A percentile compares a stretch with the other conserved stretches of the same genome.
Conservation (phyloP, 2,797 vertebrate species). For the Sebastolobus altivelis region DNA sequence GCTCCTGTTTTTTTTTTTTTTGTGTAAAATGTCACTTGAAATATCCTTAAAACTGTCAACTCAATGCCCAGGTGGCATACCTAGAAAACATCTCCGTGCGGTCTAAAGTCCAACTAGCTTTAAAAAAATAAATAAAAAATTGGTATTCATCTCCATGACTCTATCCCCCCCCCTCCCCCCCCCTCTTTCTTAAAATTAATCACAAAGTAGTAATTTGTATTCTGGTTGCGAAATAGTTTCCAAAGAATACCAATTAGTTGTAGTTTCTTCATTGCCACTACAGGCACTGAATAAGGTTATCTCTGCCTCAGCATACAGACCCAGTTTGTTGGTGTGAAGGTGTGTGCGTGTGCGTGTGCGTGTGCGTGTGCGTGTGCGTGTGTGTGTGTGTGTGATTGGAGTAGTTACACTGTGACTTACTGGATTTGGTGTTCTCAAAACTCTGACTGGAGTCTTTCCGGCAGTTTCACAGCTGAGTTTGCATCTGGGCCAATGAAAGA, state of each 20-base stretch:
- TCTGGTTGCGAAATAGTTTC: slow-evolving; percentile 9
- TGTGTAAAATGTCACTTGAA: neutral
- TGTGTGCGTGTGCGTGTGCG: neutral
- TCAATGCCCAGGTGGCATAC: neutral
- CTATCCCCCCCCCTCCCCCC: no score
- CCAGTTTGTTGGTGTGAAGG: neutral
- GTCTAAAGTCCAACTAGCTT: neutral
- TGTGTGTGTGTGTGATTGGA: neutral
- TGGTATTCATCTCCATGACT: neutral
- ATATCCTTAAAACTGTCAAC: neutral
- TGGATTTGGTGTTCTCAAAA: slow-evolving; percentile 1
- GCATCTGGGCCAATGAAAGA: neutral
- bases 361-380: neutral
- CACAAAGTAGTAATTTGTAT: slow-evolving; percentile 21
- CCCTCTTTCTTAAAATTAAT: slow-evolving; percentile 2
- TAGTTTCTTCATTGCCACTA: slow-evolving; percentile 28
- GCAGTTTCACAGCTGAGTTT: neutral
- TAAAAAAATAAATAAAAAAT: neutral
- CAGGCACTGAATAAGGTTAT: slow-evolving; percentile 17
- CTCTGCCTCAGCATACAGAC: slow-evolving; percentile 1
- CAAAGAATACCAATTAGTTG: slow-evolving; percentile 36
- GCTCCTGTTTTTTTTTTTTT: neutral
- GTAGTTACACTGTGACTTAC: neutral
- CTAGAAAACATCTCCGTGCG: neutral
- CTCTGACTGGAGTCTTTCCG: neutral